These are phyloP conservation scores for Eilema griseolum DNA, from an alignment of 2,888 invertebrate genomes.

Conservation along the genomic window DNA sequence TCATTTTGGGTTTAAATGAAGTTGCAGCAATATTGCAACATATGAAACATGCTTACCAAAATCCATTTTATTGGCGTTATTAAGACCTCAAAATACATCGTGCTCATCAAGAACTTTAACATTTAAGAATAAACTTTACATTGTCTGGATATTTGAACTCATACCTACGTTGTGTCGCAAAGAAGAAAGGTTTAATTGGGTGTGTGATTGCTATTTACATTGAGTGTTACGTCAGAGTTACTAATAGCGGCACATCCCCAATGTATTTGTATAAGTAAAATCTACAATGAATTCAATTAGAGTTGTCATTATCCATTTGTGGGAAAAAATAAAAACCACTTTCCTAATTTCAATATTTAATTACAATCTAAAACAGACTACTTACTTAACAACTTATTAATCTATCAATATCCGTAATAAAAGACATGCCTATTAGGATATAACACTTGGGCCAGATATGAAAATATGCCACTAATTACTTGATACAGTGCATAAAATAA, in stretches of 20 bases:
- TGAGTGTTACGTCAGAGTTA: too few species aligned
- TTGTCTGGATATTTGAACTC: not conserved
- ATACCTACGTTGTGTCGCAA: too few species aligned
- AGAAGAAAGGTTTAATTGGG: too few species aligned
- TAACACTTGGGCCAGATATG: slow-evolving; percentile 71
- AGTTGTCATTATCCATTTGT: too few species aligned
- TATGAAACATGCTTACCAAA: not conserved
- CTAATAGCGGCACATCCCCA: not conserved
- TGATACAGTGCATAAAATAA: slow-evolving; percentile 69
- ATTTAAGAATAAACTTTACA: not conserved
- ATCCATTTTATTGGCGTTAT: not conserved
- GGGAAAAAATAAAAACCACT: not conserved
- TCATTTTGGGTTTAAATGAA: not conserved
- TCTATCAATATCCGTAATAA: slow-evolving; percentile 64
- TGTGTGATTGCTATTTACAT: too few species aligned
- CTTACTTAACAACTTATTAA: slow-evolving; percentile 14
- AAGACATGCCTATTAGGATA: slow-evolving; percentile 73
- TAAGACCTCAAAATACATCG: too few species aligned
- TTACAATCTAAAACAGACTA: not conserved
- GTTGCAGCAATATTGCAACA: not conserved
- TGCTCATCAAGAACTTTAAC: not conserved
- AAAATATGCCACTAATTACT: slow-evolving; percentile 67
- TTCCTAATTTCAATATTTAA: not conserved
- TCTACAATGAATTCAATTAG: too few species aligned
- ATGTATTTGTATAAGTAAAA: not conserved